phyloP scores from a whole-genome alignment of 1,140 invertebrate species.

The Diplogasteroides magnus region DNA sequence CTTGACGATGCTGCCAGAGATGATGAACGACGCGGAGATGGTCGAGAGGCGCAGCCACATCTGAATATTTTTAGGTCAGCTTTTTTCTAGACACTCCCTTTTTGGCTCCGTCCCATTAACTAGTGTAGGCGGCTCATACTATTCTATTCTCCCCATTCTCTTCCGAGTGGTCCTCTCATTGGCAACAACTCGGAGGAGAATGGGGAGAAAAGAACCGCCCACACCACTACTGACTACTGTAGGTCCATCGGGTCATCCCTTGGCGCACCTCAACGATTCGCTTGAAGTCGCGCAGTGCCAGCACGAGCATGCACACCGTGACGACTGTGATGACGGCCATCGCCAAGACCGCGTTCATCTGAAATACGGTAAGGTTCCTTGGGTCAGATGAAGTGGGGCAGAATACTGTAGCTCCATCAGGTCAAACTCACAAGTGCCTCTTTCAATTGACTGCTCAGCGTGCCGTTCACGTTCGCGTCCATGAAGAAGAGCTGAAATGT shows the following conservation, averaged over 20 bases:
- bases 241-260: not conserved
- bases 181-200: no score
- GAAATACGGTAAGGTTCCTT: not conserved
- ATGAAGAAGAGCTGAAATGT: not conserved
- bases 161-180: no score
- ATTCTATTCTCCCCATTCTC: not conserved
- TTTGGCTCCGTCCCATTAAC: no score
- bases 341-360: not conserved
- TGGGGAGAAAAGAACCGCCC: not conserved
- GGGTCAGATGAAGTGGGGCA: not conserved
- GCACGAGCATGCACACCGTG: not conserved
- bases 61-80: constrained; percentile 7
- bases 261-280: not conserved
- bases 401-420: not conserved
- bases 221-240: not conserved
- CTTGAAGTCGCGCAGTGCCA: not conserved
- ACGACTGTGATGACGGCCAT: not conserved
- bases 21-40: constrained; percentile 31
- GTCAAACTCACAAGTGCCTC: not conserved
- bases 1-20: constrained; percentile 33
- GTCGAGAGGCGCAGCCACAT: constrained; percentile 40
- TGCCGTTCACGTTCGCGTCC: not conserved
- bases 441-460: no score
- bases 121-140: not conserved
- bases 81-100: not conserved